Conservation (phyloP, 2,113 vertebrate species). For the Prunella fulvescens region DNA sequence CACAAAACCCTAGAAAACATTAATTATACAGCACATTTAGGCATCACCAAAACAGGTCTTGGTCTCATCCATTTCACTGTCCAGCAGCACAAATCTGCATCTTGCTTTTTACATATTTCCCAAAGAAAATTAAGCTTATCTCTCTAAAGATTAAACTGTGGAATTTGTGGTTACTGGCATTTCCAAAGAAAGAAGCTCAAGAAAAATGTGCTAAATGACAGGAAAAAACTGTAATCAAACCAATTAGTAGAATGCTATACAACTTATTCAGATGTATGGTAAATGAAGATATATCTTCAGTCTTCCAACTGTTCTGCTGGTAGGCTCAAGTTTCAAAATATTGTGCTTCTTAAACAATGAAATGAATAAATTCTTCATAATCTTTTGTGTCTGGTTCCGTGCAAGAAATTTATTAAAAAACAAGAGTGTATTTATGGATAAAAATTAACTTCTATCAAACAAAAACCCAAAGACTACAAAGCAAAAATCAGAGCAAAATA, state of each 20-base stretch:
- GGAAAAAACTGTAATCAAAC: neutral
- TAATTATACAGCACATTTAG: neutral
- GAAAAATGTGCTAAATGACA: neutral
- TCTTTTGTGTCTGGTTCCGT: neutral
- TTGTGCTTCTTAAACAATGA: neutral
- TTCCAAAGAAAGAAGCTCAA: neutral
- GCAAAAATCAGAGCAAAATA: conserved; percentile 24
- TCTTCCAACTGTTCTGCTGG: neutral
- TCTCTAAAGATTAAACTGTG: neutral
- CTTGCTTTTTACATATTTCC: neutral
- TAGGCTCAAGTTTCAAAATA: neutral
- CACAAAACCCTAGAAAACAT: neutral
- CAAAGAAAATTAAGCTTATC: neutral
- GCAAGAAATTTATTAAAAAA: neutral
- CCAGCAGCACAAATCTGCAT: neutral
- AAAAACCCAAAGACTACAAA: neutral
- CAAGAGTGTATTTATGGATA: neutral
- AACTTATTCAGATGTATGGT: neutral
- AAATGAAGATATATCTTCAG: neutral
- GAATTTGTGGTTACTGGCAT: neutral
- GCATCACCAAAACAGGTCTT: neutral
- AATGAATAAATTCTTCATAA: neutral
- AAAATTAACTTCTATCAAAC: neutral
- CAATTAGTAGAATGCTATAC: neutral
- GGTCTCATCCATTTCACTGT: neutral